Evolutionary conservation across 2,888 invertebrate species (phyloP), one percentile per base, ranked within the genome.

Genomic region (Nephrotoma appendiculata): DNA sequence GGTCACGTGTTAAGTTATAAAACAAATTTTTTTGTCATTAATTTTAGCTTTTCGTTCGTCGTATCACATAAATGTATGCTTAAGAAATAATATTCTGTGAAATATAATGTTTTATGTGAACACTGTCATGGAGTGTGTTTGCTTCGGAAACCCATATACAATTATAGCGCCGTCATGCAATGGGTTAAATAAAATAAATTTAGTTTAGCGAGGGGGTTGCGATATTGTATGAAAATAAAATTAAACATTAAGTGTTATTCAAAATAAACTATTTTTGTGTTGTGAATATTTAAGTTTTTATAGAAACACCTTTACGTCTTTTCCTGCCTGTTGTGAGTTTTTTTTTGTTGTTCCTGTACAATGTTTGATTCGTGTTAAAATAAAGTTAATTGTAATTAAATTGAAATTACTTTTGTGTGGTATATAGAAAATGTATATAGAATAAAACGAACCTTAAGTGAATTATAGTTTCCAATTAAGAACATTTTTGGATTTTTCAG

Each of bases 1-100:
- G 87, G 86, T 87, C 87, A 87, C 87, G 87, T 87, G 87, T 87
- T 85, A 87, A 71, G 71, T 71, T 71, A 71, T 71, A 71, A 71
- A 71, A 71, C 71, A 71, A 71, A 71, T 71, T 71, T 71, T 71
- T 71, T 71, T 71, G 71, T 71, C 71, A 71, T 71, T 71, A 71
- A 71, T 31, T 71, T 71, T 31, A 71, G 71, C 31, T 71, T 71
- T 71, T 52, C 52, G 52, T 52, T 52, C 52, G 52, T 52, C 52
- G 52, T 52, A 52, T 52, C 52, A 52, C 15, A 52, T 52, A 52
- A 52, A 52, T 52, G 11, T 44, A 52, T 52, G n/a, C 52, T 52
- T n/a, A 71, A 71, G 71, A 9, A 71, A 31, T 71, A 71, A 71
- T 71, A 71, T 71, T 71, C 31, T 71, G 71, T 71, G 71, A 71